Evolutionary conservation across 1,140 invertebrate species (phyloP).

Genomic region (Temnothorax longispinosus): DNA sequence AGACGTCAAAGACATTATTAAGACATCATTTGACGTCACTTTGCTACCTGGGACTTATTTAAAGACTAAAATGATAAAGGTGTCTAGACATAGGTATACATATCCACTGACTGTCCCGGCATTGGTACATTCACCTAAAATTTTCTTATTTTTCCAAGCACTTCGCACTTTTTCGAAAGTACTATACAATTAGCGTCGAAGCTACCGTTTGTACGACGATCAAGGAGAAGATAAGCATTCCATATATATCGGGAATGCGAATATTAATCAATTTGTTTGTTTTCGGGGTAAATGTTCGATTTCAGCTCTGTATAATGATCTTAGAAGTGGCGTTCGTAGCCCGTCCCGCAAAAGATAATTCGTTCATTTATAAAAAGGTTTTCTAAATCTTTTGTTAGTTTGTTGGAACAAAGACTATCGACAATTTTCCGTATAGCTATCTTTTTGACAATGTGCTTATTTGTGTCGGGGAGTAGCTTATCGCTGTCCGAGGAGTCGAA

Average conservation of each 20-base stretch:
- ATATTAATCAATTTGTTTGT: constrained; percentile 13
- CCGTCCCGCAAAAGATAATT: constrained; percentile 2
- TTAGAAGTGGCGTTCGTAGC: constrained; percentile 2
- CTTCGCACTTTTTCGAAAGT: not conserved
- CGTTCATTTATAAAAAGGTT: not conserved
- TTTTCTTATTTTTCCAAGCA: constrained; percentile 7
- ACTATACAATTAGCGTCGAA: constrained; percentile 32
- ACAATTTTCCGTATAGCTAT: constrained; percentile 1
- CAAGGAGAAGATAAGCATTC: not conserved
- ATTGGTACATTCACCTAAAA: not conserved
- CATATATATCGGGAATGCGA: not conserved
- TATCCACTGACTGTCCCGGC: too few species aligned
- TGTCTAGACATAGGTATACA: too few species aligned
- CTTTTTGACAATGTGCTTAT: constrained; percentile 36
- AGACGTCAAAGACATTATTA: too few species aligned
- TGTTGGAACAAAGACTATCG: not conserved
- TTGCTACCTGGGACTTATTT: too few species aligned
- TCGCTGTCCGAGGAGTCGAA: constrained; percentile 24
- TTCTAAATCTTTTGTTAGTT: not conserved
- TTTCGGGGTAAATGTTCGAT: constrained; percentile 8
- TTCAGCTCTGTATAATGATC: constrained; percentile 51
- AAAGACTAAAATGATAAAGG: too few species aligned
- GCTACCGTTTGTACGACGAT: constrained; percentile 57
- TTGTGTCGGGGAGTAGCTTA: constrained; percentile 6
- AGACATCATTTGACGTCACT: too few species aligned